phyloP scores from a whole-genome alignment of 2,888 invertebrate genomes.

The Nymphalis polychloros region DNA sequence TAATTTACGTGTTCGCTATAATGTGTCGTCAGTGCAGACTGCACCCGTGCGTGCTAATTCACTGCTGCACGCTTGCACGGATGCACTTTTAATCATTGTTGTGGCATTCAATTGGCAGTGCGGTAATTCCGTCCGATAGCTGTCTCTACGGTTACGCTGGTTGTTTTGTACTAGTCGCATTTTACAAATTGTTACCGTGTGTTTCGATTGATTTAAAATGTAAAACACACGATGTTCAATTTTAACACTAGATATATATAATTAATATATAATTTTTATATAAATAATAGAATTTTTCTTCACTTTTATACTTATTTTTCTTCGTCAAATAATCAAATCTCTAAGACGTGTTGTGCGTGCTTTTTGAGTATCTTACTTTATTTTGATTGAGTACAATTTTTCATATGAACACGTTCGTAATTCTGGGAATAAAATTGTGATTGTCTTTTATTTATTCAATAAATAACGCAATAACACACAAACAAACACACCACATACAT shows the following conservation, averaged over 20 bases:
- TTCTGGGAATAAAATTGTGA: neutral
- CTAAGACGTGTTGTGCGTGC: too few relatives aligned
- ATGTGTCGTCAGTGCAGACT: conserved; percentile 35
- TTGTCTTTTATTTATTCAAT: neutral
- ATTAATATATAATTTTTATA: too few relatives aligned
- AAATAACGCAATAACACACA: too few relatives aligned
- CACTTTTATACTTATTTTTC: too few relatives aligned
- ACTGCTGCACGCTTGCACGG: conserved; percentile 17
- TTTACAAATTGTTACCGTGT: neutral
- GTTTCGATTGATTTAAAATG: neutral
- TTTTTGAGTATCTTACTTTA: too few relatives aligned
- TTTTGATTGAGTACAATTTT: too few relatives aligned
- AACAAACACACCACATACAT: too few relatives aligned
- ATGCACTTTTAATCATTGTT: conserved; percentile 34
- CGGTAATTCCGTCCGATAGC: conserved; percentile 21
- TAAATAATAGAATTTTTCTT: too few relatives aligned
- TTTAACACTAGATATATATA: too few relatives aligned
- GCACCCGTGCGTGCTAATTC: conserved; percentile 30
- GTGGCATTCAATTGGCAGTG: conserved; percentile 32
- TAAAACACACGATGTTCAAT: too few relatives aligned
- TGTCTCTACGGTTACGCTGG: conserved; percentile 20
- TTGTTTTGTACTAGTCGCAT: conserved; percentile 18
- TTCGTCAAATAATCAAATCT: too few relatives aligned
- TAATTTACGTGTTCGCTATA: conserved; percentile 35
- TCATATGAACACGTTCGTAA: too few relatives aligned